Evolutionary conservation across 2,888 invertebrate species (phyloP).

Genomic region (Cephus pulcher): DNA sequence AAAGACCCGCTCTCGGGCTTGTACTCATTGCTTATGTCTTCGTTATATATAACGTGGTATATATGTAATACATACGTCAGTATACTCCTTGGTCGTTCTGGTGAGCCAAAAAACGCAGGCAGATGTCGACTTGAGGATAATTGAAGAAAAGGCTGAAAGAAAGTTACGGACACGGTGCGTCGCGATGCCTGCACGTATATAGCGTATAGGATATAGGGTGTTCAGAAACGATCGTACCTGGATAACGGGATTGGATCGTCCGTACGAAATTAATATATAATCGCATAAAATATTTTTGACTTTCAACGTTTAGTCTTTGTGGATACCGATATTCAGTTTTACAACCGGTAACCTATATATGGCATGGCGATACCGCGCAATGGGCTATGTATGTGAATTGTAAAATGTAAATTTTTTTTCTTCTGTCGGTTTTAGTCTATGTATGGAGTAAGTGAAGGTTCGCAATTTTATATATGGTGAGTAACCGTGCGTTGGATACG

Average conservation of each 20-base stretch:
- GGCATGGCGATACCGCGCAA: neutral
- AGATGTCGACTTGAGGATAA: neutral
- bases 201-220: neutral
- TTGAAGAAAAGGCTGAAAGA: neutral
- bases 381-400: neutral
- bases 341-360: neutral
- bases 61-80: neutral
- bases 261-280: neutral
- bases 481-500: neutral
- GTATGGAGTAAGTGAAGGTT: neutral
- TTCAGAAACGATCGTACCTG: neutral
- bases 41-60: neutral
- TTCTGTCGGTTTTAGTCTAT: neutral
- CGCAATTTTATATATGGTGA: neutral
- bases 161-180: neutral
- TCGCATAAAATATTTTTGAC: neutral
- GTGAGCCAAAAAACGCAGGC: neutral
- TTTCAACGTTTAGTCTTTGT: neutral
- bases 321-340: neutral
- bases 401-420: neutral
- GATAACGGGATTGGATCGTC: neutral
- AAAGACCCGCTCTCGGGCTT: neutral
- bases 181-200: neutral
- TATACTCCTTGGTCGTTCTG: neutral
- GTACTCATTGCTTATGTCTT: neutral